Evolutionary conservation across 2,888 invertebrate species (phyloP), one percentile per base, ranked within the genome.

Genomic region (Acronicta leporina): DNA sequence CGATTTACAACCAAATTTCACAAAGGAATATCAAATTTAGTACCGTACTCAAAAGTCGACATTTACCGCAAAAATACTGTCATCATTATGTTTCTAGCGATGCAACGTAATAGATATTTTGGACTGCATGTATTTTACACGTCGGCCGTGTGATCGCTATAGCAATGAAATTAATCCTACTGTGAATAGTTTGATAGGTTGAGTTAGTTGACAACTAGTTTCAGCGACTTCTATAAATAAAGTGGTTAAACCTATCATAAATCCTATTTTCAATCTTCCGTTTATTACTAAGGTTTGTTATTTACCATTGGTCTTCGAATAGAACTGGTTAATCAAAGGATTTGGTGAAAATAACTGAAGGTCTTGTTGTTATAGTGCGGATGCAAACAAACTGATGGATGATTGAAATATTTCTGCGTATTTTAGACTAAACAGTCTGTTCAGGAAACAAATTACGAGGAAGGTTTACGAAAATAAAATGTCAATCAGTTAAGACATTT

Each of bases 321-420:
- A 68, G 62, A 65, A 59, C 53, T 30, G 35, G 40, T 49, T 47
- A 60, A 73, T 68, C 56, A 56, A 69, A 67, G 6, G 35, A 65
- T 52, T 67, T 62, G 27, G 13, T 44, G 44, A 66, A 77, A 67
- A 77, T 72, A 72, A 44, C 50, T 49, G 58, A 70, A 74, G 67
- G 73, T 59, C 48, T 62, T 67, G 33, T 73, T 65, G 52, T 63
- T 64, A 8, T 44, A 60, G 44, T 33, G 27, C 16, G 25, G 15
- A 67, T 48, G 30, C 16, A 58, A 74, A 56, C 42, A 60, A 58
- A 64, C 35, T 53, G 38, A 46, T 59, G 10, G 44, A 63, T 48
- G 63, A 58, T 46, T 62, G 57, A 75, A 73, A 73, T 65, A 75
- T 63, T 49, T 41, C 41, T 67, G 51, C 10, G 15, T 61, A 62